Conservation (phyloP, 2,797 vertebrate species). For the Anas georgica region DNA sequence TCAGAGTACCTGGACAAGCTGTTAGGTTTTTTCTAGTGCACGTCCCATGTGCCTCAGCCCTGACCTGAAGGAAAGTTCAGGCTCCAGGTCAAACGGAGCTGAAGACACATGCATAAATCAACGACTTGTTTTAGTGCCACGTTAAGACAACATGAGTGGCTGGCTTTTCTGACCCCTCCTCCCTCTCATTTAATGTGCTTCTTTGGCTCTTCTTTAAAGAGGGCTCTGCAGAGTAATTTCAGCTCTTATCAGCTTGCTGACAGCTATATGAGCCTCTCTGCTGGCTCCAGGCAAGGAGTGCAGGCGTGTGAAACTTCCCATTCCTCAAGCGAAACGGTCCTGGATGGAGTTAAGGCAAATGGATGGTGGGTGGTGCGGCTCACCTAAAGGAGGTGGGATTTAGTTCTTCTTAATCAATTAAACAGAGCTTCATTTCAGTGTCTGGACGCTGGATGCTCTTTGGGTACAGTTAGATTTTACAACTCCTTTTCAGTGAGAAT, state of each 20-base stretch:
- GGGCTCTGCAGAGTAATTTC: slow-evolving; percentile 79
- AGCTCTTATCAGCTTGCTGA: slow-evolving; percentile 83
- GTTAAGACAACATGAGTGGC: slow-evolving; percentile 74
- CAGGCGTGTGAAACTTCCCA: slow-evolving; percentile 75
- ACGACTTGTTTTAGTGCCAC: slow-evolving; percentile 78
- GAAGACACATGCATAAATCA: slow-evolving; percentile 78
- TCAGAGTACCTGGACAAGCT: neutral
- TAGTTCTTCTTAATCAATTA: neutral
- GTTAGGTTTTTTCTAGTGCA: neutral
- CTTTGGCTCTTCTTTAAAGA: slow-evolving; percentile 81
- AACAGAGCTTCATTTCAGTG: neutral
- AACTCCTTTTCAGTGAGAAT: slow-evolving; percentile 24
- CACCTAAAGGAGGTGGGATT: neutral
- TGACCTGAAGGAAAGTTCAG: slow-evolving; percentile 64
- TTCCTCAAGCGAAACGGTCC: slow-evolving; percentile 55
- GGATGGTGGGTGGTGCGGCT: slow-evolving; percentile 33
- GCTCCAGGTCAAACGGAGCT: slow-evolving; percentile 60
- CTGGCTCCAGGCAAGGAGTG: slow-evolving; percentile 73
- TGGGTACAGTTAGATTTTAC: neutral
- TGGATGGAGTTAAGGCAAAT: slow-evolving; percentile 50
- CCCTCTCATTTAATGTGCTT: slow-evolving; percentile 76
- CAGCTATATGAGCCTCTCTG: slow-evolving; percentile 83
- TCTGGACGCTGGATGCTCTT: neutral
- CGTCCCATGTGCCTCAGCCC: neutral
- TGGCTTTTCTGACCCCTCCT: slow-evolving; percentile 80